Evolutionary conservation across 2,797 vertebrate species (phyloP).

Genomic region (Schizothorax lantsangensis): DNA sequence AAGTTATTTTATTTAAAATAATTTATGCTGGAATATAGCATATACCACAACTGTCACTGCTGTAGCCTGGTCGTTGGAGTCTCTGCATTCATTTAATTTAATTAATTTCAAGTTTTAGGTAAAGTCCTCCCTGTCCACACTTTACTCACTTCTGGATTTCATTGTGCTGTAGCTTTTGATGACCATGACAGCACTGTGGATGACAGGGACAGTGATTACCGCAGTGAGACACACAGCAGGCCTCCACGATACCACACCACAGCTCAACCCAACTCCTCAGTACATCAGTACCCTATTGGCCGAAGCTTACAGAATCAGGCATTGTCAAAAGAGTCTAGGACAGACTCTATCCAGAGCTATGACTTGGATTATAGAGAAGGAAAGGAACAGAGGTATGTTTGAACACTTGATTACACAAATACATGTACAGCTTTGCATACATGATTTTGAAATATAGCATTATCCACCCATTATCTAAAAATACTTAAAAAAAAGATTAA

Average conservation of each 20-base stretch:
- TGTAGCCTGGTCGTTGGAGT: neutral
- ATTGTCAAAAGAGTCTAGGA: slow-evolving; percentile 75
- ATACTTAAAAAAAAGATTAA: neutral
- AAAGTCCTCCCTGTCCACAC: neutral
- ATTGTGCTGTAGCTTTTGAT: slow-evolving; percentile 82
- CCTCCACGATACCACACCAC: slow-evolving; percentile 89
- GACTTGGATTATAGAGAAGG: slow-evolving; percentile 85
- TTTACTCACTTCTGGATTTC: slow-evolving; percentile 37
- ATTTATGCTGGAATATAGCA: neutral
- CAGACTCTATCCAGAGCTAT: slow-evolving; percentile 81
- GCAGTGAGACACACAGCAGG: slow-evolving; percentile 88
- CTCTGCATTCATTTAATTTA: neutral
- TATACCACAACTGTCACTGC: neutral
- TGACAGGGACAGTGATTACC: slow-evolving; percentile 91
- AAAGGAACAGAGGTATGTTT: slow-evolving; percentile 80
- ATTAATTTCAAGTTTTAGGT: neutral
- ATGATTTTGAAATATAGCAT: slow-evolving; percentile 2
- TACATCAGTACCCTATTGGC: slow-evolving; percentile 89
- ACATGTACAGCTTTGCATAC: neutral
- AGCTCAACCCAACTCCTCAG: slow-evolving; percentile 88
- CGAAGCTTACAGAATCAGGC: slow-evolving; percentile 80
- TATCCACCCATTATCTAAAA: neutral
- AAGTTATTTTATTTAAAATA: neutral
- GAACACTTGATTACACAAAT: neutral
- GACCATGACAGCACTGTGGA: slow-evolving; percentile 91